Percentiles rank a stretch among this genome's conserved stretches.
Conservation (phyloP, 30 jellyfish, hydroid and myxozoan species). For the Rhopilema esculentum region DNA sequence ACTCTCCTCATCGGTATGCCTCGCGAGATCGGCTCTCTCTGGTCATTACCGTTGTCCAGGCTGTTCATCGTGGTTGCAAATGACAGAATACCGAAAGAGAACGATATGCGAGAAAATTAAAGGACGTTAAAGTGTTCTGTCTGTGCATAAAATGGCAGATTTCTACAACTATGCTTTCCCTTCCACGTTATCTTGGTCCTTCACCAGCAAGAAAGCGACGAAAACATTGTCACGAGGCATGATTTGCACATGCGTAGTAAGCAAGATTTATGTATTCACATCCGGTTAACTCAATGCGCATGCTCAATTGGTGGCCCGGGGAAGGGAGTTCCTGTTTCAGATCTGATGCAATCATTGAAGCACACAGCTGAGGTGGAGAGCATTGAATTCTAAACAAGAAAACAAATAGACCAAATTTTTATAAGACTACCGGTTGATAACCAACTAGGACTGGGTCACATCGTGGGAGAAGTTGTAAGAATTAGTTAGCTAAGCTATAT, state of each 20-base stretch:
- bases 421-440: too few species aligned
- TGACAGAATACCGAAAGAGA: conserved; percentile 11
- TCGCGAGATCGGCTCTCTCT: conserved; percentile 40
- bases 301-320: background rate
- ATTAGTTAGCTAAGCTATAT: too few species aligned
- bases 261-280: background rate
- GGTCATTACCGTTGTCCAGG: conserved; percentile 43
- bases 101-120: conserved; percentile 5
- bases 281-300: conserved; percentile 27
- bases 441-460: too few species aligned
- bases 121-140: background rate
- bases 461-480: too few species aligned
- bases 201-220: conserved; percentile 38
- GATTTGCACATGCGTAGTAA: conserved; percentile 56
- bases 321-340: background rate
- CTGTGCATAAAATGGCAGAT: conserved; percentile 13
- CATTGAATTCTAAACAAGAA: too few species aligned
- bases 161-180: conserved; percentile 14
- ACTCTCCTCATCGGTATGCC: conserved; percentile 96
- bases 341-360: conserved; percentile 28
- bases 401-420: too few species aligned
- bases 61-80: conserved; percentile 64
- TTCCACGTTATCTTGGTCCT: conserved; percentile 58
- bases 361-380: background rate
- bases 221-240: conserved; percentile 76